A percentile compares a stretch with the other conserved stretches of the same genome.
Conservation (phyloP, 2,888 invertebrate genomes). For the Cephus runcator region DNA sequence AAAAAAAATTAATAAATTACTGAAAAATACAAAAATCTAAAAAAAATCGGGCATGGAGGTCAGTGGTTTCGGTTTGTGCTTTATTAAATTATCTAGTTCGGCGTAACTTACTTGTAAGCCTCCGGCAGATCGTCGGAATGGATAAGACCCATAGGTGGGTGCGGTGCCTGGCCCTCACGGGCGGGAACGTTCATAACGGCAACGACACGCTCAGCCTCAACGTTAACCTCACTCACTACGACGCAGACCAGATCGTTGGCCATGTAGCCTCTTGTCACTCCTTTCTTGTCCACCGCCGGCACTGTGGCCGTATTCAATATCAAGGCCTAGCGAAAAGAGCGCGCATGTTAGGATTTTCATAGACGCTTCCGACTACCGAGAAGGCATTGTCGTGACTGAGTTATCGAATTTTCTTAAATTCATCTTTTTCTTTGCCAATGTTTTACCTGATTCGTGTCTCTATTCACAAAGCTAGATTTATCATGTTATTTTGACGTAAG, state of each 20-base stretch:
- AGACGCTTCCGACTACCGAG: background rate
- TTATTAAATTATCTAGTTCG: too few species aligned
- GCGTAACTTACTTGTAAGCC: slow-evolving; percentile 81
- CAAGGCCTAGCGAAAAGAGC: slow-evolving; percentile 49
- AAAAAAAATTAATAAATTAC: too few species aligned
- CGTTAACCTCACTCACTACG: slow-evolving; percentile 87
- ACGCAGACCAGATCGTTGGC: slow-evolving; percentile 88
- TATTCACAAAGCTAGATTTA: too few species aligned
- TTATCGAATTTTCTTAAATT: background rate
- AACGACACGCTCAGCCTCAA: slow-evolving; percentile 87
- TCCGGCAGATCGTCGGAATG: slow-evolving; percentile 84
- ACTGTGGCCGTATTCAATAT: slow-evolving; percentile 70
- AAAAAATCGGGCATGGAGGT: too few species aligned
- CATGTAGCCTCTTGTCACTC: slow-evolving; percentile 80
- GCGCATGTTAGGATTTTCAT: background rate
- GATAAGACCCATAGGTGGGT: slow-evolving; percentile 84
- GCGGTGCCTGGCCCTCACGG: slow-evolving; percentile 77
- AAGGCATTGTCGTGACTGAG: background rate
- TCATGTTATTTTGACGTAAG: too few species aligned
- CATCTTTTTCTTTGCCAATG: too few species aligned
- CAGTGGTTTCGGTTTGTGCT: too few species aligned
- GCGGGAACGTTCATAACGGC: slow-evolving; percentile 87
- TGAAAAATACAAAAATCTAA: too few species aligned
- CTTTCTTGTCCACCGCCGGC: slow-evolving; percentile 84
- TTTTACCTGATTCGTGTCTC: too few species aligned